Percentiles rank a stretch among this genome's conserved stretches.
phyloP scores from a whole-genome alignment of 2,113 vertebrate species.

The Oncorhynchus gorbuscha region DNA sequence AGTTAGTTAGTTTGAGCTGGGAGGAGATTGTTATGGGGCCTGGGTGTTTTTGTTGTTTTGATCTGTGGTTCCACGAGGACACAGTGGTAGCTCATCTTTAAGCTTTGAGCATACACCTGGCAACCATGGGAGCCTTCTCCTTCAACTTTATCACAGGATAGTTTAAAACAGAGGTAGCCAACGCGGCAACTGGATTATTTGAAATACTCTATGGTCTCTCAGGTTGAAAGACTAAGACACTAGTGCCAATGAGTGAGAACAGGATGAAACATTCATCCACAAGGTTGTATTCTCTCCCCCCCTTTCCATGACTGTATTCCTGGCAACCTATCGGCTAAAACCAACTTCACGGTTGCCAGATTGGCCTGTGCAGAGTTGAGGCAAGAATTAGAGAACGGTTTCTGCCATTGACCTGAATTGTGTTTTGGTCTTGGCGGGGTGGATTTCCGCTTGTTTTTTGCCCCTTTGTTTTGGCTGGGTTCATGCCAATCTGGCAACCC shows the following conservation, averaged over 20 bases:
- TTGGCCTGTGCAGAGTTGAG: constrained; percentile 22
- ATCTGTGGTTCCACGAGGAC: too few species aligned
- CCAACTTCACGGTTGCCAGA: constrained; percentile 31
- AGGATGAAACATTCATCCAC: constrained; percentile 5
- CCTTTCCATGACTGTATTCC: background rate
- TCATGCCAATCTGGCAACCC: constrained; percentile 27
- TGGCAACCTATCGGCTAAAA: background rate
- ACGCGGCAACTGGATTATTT: too few species aligned
- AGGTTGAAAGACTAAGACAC: too few species aligned
- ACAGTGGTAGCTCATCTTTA: too few species aligned
- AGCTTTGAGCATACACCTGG: too few species aligned
- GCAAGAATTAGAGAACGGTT: background rate
- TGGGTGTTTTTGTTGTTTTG: too few species aligned
- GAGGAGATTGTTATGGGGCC: too few species aligned
- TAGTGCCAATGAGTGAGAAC: constrained; percentile 13
- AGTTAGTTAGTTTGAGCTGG: background rate
- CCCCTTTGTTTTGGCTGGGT: background rate
- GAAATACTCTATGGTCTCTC: too few species aligned
- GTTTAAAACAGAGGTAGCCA: too few species aligned
- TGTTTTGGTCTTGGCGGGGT: constrained; percentile 9
- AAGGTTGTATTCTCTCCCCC: background rate
- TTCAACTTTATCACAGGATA: too few species aligned
- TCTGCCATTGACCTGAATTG: background rate
- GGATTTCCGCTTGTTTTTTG: constrained; percentile 33
- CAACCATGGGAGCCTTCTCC: too few species aligned